Percentiles rank a stretch among this genome's conserved stretches.
phyloP scores from a whole-genome alignment of 2,113 vertebrate species.

The Forbesichthys agassizii region DNA sequence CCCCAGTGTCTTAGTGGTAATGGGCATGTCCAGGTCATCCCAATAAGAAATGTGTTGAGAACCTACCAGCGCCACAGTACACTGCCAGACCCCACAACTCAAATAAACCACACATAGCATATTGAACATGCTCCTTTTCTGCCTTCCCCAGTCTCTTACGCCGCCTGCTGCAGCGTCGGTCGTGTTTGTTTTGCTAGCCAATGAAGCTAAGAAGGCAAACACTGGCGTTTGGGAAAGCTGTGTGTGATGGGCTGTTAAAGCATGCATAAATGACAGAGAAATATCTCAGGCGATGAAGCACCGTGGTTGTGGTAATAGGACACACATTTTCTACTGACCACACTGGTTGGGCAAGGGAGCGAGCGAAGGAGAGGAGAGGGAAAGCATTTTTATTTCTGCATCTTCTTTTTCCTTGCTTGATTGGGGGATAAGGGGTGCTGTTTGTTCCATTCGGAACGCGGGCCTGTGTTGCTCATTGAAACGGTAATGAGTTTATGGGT shows the following conservation, averaged over 20 bases:
- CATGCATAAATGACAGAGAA: constrained; percentile 55
- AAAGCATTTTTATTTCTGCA: background rate
- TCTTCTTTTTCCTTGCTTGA: background rate
- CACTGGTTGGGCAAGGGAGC: constrained; percentile 40
- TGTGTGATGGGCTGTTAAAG: constrained; percentile 58
- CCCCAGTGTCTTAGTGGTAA: background rate
- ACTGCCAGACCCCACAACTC: constrained; percentile 21
- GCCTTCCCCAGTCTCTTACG: constrained; percentile 26
- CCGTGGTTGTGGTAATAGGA: background rate
- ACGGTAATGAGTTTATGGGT: background rate
- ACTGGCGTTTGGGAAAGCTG: constrained; percentile 47
- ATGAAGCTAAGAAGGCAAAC: constrained; percentile 44
- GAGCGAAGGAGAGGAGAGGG: constrained; percentile 5
- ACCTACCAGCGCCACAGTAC: constrained; percentile 19
- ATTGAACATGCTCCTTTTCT: constrained; percentile 47
- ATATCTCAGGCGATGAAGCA: constrained; percentile 38
- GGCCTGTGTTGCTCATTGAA: constrained; percentile 2
- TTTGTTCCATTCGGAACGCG: constrained; percentile 6
- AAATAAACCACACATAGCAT: constrained; percentile 54
- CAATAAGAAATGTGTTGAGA: constrained; percentile 22
- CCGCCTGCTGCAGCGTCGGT: constrained; percentile 36
- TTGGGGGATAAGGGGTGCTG: constrained; percentile 9
- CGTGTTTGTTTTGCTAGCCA: constrained; percentile 63
- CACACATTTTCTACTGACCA: too few species aligned
- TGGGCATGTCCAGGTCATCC: too few species aligned